Base-by-base conservation (phyloP, 2,113 vertebrate genomes). In the Pagrus major region DNA sequence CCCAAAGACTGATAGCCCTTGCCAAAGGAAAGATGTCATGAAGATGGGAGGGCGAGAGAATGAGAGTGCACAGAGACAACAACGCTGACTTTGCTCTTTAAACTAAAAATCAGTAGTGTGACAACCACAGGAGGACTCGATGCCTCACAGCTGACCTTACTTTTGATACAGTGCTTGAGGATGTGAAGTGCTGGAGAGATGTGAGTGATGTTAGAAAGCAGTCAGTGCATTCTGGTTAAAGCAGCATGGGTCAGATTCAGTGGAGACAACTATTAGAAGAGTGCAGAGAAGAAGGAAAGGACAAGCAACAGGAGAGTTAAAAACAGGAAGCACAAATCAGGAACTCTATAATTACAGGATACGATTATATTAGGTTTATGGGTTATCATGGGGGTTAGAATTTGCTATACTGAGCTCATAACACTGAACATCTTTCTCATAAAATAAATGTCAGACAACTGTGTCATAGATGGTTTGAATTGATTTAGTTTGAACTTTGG, bases 1-100 rank as follows among this genome's bases (percentile, higher is more conserved):
- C 61, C 86, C 69, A 75, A 78, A 87, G 75, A 89, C 87, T 84
- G 86, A 86, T 84, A 93, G 94, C 94, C 92, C 92, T 94, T 93
- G 91, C 86, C 68, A 86, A 83, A 91, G 75, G 70, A 87, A 86
- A 84, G 52, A 83, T 86, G 90, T 76, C 14, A 90, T 90, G 89
- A 78, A 80, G 65, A 84, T 86, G 81, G 58, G 74, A 55, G 77
- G 82, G 84, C 64, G 64, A 69, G 61, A 73, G 47, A 25, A 58
- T 66, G 64, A 81, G 59, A 71, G 64, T 37, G 69, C 64, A 76
- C 54, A 25, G n/a, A 71, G 25, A 73, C 59, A 72, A 54, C 70
- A 58, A 31, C 2, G 27, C 51, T 56, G 61, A 81, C 70, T 54
- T 61, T 39, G 41, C 76, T 52, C 44, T 39, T 9, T 8, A 27